These are phyloP conservation scores for Periparus ater DNA, from an alignment of 2,797 vertebrate species.

Conservation along the genomic window DNA sequence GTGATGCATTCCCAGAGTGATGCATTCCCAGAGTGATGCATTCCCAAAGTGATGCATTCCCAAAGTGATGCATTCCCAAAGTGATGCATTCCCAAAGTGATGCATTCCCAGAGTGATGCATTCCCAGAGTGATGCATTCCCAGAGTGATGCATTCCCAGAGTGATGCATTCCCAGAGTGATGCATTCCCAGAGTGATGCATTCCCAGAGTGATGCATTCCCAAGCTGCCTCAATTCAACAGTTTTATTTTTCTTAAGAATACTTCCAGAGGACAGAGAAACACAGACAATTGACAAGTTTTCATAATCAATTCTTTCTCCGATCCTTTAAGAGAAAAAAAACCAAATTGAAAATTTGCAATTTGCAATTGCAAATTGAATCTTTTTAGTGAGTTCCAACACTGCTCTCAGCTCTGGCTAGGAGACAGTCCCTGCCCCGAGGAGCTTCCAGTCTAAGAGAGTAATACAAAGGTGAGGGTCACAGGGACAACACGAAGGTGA, in stretches of 20 bases:
- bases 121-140: too few species aligned
- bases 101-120: too few species aligned
- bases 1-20: too few species aligned
- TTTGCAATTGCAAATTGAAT: background rate
- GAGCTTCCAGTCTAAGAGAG: conserved; percentile 44
- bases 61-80: too few species aligned
- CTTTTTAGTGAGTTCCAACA: background rate
- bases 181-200: too few species aligned
- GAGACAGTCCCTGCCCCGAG: conserved; percentile 41
- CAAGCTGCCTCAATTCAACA: conserved; percentile 1
- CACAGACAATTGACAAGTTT: background rate
- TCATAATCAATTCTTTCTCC: conserved; percentile 13
- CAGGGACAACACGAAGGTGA: background rate
- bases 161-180: too few species aligned
- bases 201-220: background rate
- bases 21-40: too few species aligned
- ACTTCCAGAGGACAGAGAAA: conserved; percentile 58
- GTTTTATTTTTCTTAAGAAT: conserved; percentile 65
- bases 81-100: too few species aligned
- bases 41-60: too few species aligned
- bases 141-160: too few species aligned
- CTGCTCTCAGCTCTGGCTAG: conserved; percentile 1
- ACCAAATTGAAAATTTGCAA: too few species aligned
- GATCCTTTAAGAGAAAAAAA: background rate
- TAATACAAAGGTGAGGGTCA: background rate